Percentiles rank a stretch among this genome's conserved stretches.
These are phyloP conservation scores for Periplaneta americana DNA, from an alignment of 1,140 invertebrate species.

Conservation along the genomic window DNA sequence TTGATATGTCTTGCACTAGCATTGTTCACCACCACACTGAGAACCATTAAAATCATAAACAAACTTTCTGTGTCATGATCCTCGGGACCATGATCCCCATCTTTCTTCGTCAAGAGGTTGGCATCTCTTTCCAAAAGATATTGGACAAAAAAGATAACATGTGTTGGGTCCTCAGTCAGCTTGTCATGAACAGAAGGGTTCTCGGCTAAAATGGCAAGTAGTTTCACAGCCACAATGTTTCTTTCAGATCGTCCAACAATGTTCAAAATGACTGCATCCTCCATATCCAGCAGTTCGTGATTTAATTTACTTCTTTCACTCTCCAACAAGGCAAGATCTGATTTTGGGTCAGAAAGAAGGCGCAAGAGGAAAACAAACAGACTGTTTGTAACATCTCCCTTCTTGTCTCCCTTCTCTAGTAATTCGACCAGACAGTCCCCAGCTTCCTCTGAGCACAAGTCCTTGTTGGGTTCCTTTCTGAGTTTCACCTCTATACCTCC, in stretches of 20 bases:
- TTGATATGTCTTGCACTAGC: slow-evolving; percentile 23
- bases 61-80: slow-evolving; percentile 27
- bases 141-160: slow-evolving; percentile 15
- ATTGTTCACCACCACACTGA: slow-evolving; percentile 35
- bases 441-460: not conserved
- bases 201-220: slow-evolving; percentile 34
- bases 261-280: not conserved
- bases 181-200: slow-evolving; percentile 33
- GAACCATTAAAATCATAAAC: slow-evolving; percentile 40
- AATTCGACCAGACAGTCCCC: slow-evolving; percentile 9
- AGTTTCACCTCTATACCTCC: slow-evolving; percentile 25
- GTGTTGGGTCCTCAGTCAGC: slow-evolving; percentile 32
- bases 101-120: not conserved
- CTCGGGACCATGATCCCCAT: slow-evolving; percentile 25
- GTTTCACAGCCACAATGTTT: slow-evolving; percentile 31
- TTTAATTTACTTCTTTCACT: not conserved
- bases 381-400: slow-evolving; percentile 3
- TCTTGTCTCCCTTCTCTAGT: not conserved
- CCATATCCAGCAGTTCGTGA: not conserved
- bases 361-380: slow-evolving; percentile 11
- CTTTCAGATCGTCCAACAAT: not conserved
- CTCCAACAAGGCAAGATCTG: not conserved
- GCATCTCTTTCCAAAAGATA: slow-evolving; percentile 28
- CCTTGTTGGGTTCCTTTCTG: not conserved
- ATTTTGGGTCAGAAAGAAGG: not conserved